These are phyloP conservation scores for Rhinoderma darwinii DNA, from an alignment of 2,113 vertebrate species.

Conservation along the genomic window DNA sequence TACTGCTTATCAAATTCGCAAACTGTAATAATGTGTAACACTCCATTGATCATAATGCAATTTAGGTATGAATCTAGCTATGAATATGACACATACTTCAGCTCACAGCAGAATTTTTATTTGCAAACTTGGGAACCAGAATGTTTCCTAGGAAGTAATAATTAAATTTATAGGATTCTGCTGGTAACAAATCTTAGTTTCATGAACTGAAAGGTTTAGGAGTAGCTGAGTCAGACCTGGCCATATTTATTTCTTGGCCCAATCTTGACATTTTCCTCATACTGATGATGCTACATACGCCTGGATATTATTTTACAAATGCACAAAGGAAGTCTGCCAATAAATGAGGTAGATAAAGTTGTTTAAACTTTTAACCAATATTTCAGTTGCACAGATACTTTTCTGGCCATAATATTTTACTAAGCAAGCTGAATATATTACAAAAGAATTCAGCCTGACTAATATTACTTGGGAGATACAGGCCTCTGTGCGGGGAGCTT, in stretches of 20 bases:
- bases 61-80: neutral
- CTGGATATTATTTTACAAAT: constrained; percentile 41
- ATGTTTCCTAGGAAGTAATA: constrained; percentile 48
- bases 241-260: constrained; percentile 39
- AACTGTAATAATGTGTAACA: neutral
- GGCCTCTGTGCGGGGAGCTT: constrained; percentile 32
- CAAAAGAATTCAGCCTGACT: constrained; percentile 12
- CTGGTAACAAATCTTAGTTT: constrained; percentile 43
- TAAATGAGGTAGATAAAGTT: constrained; percentile 41
- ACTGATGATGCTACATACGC: constrained; percentile 37
- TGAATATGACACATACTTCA: neutral
- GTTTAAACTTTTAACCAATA: constrained; percentile 37
- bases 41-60: neutral
- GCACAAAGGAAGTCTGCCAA: constrained; percentile 34
- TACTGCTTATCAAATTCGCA: neutral
- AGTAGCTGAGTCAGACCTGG: constrained; percentile 52
- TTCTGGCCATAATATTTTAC: constrained; percentile 36
- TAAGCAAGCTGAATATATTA: constrained; percentile 18
- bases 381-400: constrained; percentile 45
- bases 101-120: constrained; percentile 26
- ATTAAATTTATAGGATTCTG: constrained; percentile 47
- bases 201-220: constrained; percentile 47
- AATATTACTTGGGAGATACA: constrained; percentile 36
- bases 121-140: constrained; percentile 31
- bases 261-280: constrained; percentile 27